Base-by-base conservation (phyloP, 2,888 invertebrate genomes). In the Pammene aurita region DNA sequence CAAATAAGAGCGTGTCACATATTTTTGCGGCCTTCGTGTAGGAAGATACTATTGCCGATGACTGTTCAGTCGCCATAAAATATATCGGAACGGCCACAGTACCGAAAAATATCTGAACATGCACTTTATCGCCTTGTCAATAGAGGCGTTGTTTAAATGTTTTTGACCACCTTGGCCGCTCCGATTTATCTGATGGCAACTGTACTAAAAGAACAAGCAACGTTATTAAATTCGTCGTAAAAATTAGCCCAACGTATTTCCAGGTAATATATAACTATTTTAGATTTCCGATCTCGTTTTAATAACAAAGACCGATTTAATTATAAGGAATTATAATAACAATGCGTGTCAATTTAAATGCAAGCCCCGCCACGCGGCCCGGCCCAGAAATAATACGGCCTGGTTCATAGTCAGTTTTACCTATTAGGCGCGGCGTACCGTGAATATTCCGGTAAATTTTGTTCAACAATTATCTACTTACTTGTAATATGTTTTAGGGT, bases 291-390 rank as follows among this genome's bases (percentile, higher is more conserved):
- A 67, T 67, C 63, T 62, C 67, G 56, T 67, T 67, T 62, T 56
- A 62, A 67, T 67, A 67, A 26, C 46, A 63, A 63, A 67, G 56
- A 50, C 35, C 62, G 67, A 57, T 57, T 67, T 63, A 67, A 67
- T 67, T 67, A 62, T 42, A 46, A 35, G 48, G 34, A 80, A 84
- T 84, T 84, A 78, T 77, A 79, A 79, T 80, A 81, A 82, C 78
- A 81, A 83, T 80, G 76, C 76, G 76, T 74, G 67, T 75, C 70
- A 80, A 82, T 82, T 81, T 78, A 79, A 79, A 82, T 82, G 80
- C 78, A 83, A 79, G 77, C 74, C 73, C 26, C 77, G 72, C 73
- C 73, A 71, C 71, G 70, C 77, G 11, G 42, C 42, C 42, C 50
- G 79, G 73, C 82, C 78, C 78, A 78, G 72, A 78, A 81, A 76